phyloP scores from a whole-genome alignment of 2,113 vertebrate species.

The Corythornis vintsioides region DNA sequence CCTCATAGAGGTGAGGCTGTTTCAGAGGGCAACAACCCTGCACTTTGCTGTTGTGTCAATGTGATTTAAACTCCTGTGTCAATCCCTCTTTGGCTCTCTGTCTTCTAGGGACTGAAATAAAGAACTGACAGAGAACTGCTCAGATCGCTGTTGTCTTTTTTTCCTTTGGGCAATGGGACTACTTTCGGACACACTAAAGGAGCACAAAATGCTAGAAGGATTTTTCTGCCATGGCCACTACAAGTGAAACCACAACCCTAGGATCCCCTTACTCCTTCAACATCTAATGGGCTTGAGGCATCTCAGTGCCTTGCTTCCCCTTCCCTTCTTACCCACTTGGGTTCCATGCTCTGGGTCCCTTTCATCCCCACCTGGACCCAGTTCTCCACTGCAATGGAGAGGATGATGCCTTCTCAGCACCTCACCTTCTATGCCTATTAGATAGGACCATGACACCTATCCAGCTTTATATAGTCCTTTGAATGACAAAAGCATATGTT shows the following conservation, averaged over 20 bases:
- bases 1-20: not conserved
- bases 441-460: not conserved
- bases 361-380: not conserved
- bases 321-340: not conserved
- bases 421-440: not conserved
- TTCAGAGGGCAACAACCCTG: not conserved
- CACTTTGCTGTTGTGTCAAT: not conserved
- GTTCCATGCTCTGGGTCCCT: not conserved
- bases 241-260: not conserved
- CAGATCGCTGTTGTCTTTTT: not conserved
- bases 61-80: not conserved
- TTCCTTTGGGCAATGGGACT: not conserved
- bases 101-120: constrained; percentile 7
- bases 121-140: not conserved
- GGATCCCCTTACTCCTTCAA: not conserved
- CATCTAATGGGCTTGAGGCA: not conserved
- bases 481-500: not conserved
- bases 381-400: not conserved
- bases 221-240: not conserved
- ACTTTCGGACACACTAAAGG: not conserved
- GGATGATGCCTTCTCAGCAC: not conserved
- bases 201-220: not conserved
- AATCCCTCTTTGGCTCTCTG: not conserved
- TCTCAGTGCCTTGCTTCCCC: not conserved
- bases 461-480: not conserved